Base-by-base conservation (phyloP, 2,888 invertebrate species). In the Patella caerulea region DNA sequence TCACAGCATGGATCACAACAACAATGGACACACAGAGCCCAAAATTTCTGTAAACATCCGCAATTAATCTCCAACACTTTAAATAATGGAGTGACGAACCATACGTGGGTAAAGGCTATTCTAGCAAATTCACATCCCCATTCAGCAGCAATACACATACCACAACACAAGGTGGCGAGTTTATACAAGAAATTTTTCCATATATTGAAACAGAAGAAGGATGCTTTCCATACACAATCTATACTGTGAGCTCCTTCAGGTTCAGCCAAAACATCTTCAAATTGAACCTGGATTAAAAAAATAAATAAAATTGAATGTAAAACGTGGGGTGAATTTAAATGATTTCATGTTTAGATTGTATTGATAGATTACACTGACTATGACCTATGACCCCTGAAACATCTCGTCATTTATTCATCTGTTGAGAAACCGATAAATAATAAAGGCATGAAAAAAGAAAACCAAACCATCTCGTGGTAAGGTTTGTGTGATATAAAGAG, bases 41-140 rank as follows among this genome's bases (percentile, higher is more conserved):
- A 79, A 71, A 87, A 53, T 77, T 84, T 86, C 81, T 83, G 84
- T 73, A 79, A 75, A 53, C 84, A 81, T n/a, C 83, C 87, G 29
- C 86, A 86, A 77, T 87, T 94, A 87, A 95, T 94, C 91, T 94
- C 94, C 90, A 94, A 93, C 79, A 91, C 93, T 78, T 95, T 93
- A 74, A 95, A 91, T 79, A 94, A 94, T 0, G 95, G 95, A 0
- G 94, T 94, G 55, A 94, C 92, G 88, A 94, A 95, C 95, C 95
- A 95, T 87, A 95, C 94, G 92, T 95, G 95, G 75, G 76, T 76
- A 83, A 88, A 87, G 15, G 95, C 94, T 19, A 95, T 92, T 84
- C 94, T 74, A 71, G 87, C 88, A 79, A 89, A 89, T 78, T 87
- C 85, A 73, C 85, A 87, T 11, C 88, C 89, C 73, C 95, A 93